Conservation (phyloP, 1,140 invertebrate genomes). For the Tribolium madens region DNA sequence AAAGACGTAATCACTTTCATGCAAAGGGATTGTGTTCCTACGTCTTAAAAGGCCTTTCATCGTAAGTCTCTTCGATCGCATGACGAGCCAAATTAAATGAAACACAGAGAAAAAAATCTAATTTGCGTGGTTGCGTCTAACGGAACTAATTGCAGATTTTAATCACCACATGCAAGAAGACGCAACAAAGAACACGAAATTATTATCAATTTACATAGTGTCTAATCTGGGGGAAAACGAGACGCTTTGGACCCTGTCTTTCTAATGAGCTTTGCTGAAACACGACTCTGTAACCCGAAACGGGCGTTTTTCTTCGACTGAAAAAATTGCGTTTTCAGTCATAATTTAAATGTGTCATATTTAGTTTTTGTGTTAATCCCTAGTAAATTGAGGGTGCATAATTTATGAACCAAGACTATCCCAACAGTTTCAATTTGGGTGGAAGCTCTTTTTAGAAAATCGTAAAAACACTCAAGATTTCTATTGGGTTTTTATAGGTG, state of each 20-base stretch:
- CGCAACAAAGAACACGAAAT: neutral
- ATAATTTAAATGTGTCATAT: conserved; percentile 18
- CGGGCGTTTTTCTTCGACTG: neutral
- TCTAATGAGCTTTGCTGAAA: conserved; percentile 11
- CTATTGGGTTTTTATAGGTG: conserved; percentile 16
- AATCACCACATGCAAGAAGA: neutral
- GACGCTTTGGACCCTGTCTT: neutral
- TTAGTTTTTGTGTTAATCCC: neutral
- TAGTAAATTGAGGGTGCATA: neutral
- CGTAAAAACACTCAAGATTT: conserved; percentile 21
- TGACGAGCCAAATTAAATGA: neutral
- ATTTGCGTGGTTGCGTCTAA: neutral
- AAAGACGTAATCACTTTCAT: conserved; percentile 46
- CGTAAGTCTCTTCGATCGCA: conserved; percentile 9
- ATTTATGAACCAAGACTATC: neutral
- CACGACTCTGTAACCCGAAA: conserved; percentile 9
- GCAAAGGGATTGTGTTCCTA: conserved; percentile 22
- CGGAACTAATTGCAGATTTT: conserved; percentile 14
- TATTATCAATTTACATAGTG: neutral
- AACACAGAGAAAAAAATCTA: neutral
- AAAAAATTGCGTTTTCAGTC: conserved; percentile 15
- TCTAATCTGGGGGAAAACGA: neutral
- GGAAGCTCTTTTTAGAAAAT: neutral
- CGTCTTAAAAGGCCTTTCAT: conserved; percentile 14
- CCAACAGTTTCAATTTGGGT: neutral